Base-by-base conservation (phyloP, 1,140 invertebrate genomes). In the Drosophila parvula region DNA sequence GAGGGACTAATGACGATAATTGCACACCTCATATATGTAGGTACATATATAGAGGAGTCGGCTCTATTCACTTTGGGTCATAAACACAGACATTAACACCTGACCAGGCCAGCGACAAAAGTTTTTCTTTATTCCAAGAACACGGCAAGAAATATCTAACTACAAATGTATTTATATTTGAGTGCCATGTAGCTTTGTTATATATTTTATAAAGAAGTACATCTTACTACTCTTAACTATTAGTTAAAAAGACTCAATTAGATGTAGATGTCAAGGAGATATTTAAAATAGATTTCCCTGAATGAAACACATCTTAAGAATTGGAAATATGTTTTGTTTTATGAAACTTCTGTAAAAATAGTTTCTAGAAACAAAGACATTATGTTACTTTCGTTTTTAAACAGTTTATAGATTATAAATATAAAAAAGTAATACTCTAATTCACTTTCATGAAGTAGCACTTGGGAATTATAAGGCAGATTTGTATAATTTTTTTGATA, bases 31-130 rank as follows among this genome's bases (percentile, higher is more conserved):
- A 64, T 41, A 70, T 69, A 69, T 12, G 5, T 0, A 5, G 12
- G 18, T 18, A 16, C 8, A 10, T 32, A 34, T 28, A 62, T 16
- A 56, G 32, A 45, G 16, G 22, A 79, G 79, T 79, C 79, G 60
- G 51, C 83, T 59, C 79, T 62, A 47, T 65, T 76, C 77, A 84
- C 74, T 81, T 78, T 53, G 77, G 59, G 62, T 43, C 69, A 74
- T 90, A 90, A 90, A 90, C 85, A 90, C 78, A 90, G 86, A 80
- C 86, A 90, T 90, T 90, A 90, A 90, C 86, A 90, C 86, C 86
- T 90, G 86, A 90, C 76, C 73, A 65, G 64, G 65, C 12, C 41
- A 71, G 43, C 51, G 68, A 59, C 65, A 71, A 58, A 69, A 69
- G 62, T 69, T 57, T 70, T 71, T 70, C 65, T 50, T 36, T 55